Percentiles rank a stretch among this genome's conserved stretches.
phyloP scores from a whole-genome alignment of 1,140 invertebrate species.

The Rhizoglyphus robini region DNA sequence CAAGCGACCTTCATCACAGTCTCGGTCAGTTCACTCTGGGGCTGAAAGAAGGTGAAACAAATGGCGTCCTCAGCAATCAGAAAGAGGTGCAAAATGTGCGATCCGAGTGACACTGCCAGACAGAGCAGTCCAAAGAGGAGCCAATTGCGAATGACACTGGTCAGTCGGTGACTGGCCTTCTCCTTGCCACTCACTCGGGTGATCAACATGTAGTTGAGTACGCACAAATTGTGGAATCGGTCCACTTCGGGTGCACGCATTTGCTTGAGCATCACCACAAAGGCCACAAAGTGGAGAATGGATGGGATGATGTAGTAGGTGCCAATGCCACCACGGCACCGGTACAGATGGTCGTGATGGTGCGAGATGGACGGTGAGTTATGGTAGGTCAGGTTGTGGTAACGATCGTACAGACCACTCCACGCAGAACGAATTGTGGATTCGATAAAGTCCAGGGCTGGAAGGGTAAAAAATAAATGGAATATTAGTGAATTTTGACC shows the following conservation, averaged over 20 bases:
- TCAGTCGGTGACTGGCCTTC: conserved; percentile 7
- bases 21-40: neutral
- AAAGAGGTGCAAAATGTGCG: conserved; percentile 18
- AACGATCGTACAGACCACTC: neutral
- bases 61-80: neutral
- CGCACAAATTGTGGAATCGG: conserved; percentile 23
- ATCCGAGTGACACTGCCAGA: conserved; percentile 7
- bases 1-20: neutral
- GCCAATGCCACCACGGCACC: conserved; percentile 9
- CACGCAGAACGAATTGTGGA: neutral
- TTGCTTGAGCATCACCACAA: conserved; percentile 18
- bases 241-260: conserved; percentile 23
- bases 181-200: conserved; percentile 10
- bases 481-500: neutral
- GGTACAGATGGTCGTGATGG: neutral
- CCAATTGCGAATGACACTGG: conserved; percentile 16
- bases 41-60: conserved; percentile 16
- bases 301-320: conserved; percentile 22
- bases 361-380: neutral
- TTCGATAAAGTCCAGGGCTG: neutral
- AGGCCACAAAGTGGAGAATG: conserved; percentile 23
- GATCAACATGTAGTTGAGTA: conserved; percentile 20
- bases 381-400: neutral
- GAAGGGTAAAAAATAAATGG: neutral
- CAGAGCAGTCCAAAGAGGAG: conserved; percentile 14